Base-by-base conservation (phyloP, 2,888 invertebrate genomes). In the Amblyjoppa fuscipennis region DNA sequence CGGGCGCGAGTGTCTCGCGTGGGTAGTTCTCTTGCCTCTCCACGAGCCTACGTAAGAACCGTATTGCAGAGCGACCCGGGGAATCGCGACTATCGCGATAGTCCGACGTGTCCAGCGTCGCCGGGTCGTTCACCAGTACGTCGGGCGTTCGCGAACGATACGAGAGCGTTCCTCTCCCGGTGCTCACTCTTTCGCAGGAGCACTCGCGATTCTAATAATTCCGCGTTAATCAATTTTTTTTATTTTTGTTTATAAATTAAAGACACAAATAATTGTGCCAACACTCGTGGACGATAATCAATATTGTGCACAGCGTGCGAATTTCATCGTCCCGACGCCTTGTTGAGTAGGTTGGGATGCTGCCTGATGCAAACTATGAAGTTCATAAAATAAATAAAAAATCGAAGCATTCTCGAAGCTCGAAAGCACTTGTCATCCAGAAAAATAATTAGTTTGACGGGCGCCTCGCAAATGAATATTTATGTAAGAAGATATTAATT, bases 1-100 rank as follows among this genome's bases (percentile, higher is more conserved):
- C 69, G 53, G 56, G 56, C 66, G 85, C 79, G 85, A 83, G 81
- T 83, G 79, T 85, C 79, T 83, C 85, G 85, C 85, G 85, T 85
- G 82, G 85, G 85, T 85, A 83, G 85, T 53, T 71, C 56, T 76
- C 80, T 76, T 76, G 74, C 59, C 68, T 56, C 77, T 53, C 51
- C 20, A 78, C 79, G 61, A 74, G 69, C 75, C 76, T 82, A 85
- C 85, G 82, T 82, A 75, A 49, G 74, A 74, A 49, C 49, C 64
- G 61, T 49, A 66, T 75, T 49, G 64, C 64, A 31, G 75, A 75
- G 64, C 64, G 25, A 28, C 64, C 31, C 45, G 64, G 64, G n/a
- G 64, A 64, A 64, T 64, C 75, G 64, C 75, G 76, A 80, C 66
- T 75, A 79, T 81, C 78, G 84, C 84, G 81, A 86, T 83, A 84